A percentile compares a stretch with the other conserved stretches of the same genome.
Evolutionary conservation across 1,140 invertebrate genomes (phyloP).

Genomic region (Polypedilum pembai): DNA sequence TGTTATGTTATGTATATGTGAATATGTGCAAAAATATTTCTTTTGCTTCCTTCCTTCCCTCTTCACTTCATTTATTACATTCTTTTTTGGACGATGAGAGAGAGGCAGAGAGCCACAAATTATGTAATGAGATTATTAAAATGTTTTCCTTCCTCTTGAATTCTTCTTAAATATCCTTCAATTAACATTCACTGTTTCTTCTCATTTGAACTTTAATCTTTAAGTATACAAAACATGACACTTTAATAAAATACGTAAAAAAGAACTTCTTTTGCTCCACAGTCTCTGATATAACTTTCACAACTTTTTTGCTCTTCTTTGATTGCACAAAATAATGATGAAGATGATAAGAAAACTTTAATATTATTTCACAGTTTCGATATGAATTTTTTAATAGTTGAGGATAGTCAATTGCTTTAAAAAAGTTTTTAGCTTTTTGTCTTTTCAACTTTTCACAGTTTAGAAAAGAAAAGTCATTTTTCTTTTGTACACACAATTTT

Average conservation of each 20-base stretch:
- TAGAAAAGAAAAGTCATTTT: background rate
- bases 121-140: slow-evolving; percentile 20
- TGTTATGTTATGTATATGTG: background rate
- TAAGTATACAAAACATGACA: too few species aligned
- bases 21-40: background rate
- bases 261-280: too few species aligned
- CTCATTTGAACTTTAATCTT: background rate
- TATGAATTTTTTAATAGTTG: too few species aligned
- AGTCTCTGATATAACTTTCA: too few species aligned
- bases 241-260: too few species aligned
- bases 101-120: background rate
- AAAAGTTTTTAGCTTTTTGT: too few species aligned
- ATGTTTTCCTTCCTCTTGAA: background rate
- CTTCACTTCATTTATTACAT: background rate
- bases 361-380: too few species aligned
- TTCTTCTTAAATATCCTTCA: background rate
- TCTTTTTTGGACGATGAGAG: background rate
- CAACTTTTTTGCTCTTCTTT: too few species aligned
- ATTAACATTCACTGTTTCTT: background rate
- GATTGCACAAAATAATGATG: too few species aligned
- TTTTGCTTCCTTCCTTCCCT: background rate
- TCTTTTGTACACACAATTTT: background rate
- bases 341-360: too few species aligned
- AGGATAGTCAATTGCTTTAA: too few species aligned
- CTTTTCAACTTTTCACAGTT: background rate